A percentile compares a stretch with the other conserved stretches of the same genome.
phyloP scores from a whole-genome alignment of 2,113 vertebrate genomes.

The Casuarius casuarius region DNA sequence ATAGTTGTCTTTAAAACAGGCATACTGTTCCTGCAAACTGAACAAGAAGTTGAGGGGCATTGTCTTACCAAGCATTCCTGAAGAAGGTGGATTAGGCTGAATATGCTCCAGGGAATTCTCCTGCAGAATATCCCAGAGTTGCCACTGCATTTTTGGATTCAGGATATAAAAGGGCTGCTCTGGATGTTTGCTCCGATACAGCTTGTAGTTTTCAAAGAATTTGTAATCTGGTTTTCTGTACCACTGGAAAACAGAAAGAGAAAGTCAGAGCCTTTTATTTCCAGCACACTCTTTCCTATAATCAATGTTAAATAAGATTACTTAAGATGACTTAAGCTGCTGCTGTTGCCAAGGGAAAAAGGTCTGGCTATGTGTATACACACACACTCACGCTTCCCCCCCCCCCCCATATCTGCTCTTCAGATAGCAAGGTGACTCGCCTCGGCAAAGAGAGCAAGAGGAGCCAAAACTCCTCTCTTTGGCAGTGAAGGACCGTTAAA shows the following conservation, averaged over 20 bases:
- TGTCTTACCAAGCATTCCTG: slow-evolving; percentile 83
- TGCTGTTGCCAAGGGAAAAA: not conserved
- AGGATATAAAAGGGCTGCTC: slow-evolving; percentile 83
- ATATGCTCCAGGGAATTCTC: slow-evolving; percentile 80
- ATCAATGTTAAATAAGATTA: not conserved
- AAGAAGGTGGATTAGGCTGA: slow-evolving; percentile 84
- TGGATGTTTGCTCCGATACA: slow-evolving; percentile 69
- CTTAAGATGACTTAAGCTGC: not conserved
- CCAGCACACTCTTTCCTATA: not conserved
- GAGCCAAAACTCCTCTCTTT: not conserved
- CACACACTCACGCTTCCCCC: too few relatives aligned
- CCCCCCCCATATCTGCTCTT: not conserved
- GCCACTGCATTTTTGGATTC: slow-evolving; percentile 82
- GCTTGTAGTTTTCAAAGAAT: slow-evolving; percentile 78
- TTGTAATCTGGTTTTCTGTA: slow-evolving; percentile 80
- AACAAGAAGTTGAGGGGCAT: not conserved
- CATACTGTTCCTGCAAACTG: not conserved
- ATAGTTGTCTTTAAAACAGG: not conserved
- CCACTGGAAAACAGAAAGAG: slow-evolving; percentile 76
- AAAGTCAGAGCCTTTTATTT: not conserved
- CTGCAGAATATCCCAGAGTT: slow-evolving; percentile 84
- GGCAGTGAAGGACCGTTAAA: not conserved
- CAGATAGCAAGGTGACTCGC: not conserved
- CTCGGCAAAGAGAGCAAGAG: not conserved
- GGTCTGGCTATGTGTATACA: not conserved